Conservation (phyloP, 2,888 invertebrate species). For the Kryphioiulus occultus region DNA sequence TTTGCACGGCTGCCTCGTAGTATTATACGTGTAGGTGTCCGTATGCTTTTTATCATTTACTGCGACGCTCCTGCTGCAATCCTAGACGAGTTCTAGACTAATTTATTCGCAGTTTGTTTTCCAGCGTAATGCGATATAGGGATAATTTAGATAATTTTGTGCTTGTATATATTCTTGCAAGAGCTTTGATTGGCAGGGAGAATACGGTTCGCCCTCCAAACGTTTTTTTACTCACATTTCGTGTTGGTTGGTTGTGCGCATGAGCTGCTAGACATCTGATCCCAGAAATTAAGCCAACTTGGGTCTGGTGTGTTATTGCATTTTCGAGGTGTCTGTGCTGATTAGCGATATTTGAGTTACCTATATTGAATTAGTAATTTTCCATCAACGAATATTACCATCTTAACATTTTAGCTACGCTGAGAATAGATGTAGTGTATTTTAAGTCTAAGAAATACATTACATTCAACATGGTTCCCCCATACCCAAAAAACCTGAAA, state of each 20-base stretch:
- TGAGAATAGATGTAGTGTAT: neutral
- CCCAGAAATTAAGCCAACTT: neutral
- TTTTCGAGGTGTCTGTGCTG: neutral
- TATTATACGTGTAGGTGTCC: neutral
- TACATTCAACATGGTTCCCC: no score
- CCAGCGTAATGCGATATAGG: neutral
- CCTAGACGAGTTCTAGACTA: neutral
- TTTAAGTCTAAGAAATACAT: neutral
- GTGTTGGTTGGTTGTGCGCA: neutral
- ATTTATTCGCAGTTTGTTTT: conserved; percentile 27
- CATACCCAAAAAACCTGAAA: no score
- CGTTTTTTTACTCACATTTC: neutral
- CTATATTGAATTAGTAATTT: neutral
- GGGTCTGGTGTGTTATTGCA: neutral
- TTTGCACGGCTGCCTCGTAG: neutral
- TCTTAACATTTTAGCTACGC: neutral
- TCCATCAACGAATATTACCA: neutral
- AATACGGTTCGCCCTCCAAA: neutral
- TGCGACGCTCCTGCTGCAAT: neutral
- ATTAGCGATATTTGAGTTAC: neutral
- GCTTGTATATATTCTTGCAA: conserved; percentile 6
- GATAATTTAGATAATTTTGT: neutral
- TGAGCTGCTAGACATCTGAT: neutral
- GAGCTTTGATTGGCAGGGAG: neutral
- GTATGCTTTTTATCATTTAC: neutral